Conservation (phyloP, 2,888 invertebrate genomes). For the Torymus aiolomorphi region DNA sequence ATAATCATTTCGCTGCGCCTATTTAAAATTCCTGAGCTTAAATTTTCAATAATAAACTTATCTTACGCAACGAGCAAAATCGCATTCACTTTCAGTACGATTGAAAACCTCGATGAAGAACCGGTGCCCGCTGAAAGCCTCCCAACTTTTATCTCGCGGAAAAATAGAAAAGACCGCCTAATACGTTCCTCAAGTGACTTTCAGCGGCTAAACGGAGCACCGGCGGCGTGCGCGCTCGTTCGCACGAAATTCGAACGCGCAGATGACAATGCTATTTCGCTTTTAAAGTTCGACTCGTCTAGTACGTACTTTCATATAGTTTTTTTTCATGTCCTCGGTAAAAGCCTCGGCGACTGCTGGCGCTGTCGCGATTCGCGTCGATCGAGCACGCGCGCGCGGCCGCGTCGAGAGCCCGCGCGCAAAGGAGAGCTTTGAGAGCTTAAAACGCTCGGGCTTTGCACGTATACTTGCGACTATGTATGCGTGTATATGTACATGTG, state of each 20-base stretch:
- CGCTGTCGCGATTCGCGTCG: conserved; percentile 56
- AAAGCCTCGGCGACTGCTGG: conserved; percentile 37
- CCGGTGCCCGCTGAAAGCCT: background rate
- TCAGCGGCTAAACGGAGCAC: conserved; percentile 45
- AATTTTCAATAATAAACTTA: too few species aligned
- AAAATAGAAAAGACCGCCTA: conserved; percentile 44
- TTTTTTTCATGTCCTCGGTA: conserved; percentile 50
- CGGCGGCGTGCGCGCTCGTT: background rate
- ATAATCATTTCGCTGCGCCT: background rate
- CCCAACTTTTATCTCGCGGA: conserved; percentile 23
- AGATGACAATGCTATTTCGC: conserved; percentile 56
- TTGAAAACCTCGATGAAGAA: too few species aligned
- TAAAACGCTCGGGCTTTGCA: conserved; percentile 64
- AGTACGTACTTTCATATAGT: conserved; percentile 46
- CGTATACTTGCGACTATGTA: background rate
- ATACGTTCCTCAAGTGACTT: conserved; percentile 54
- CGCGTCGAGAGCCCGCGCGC: conserved; percentile 46
- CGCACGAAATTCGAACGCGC: conserved; percentile 52
- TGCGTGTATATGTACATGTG: background rate
- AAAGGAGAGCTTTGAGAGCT: conserved; percentile 67
- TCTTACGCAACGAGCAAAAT: too few species aligned
- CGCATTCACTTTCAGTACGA: too few species aligned
- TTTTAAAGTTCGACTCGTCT: conserved; percentile 56
- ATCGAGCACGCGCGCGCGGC: conserved; percentile 58
- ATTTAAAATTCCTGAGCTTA: too few species aligned